Percentiles rank a stretch among this genome's conserved stretches.
Conservation (phyloP, 2,113 vertebrate species). For the Columbina picui region DNA sequence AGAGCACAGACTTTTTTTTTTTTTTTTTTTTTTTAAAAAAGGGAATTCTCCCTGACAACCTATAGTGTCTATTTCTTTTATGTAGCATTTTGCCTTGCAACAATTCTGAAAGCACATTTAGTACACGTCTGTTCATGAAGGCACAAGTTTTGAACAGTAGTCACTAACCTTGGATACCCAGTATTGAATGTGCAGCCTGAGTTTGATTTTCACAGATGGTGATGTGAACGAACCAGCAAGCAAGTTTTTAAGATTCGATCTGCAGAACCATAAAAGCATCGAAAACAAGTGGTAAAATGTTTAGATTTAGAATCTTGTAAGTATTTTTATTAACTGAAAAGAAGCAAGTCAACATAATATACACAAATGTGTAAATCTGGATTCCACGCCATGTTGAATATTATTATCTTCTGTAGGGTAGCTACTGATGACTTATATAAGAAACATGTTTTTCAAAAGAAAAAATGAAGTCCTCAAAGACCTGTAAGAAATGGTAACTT, state of each 20-base stretch:
- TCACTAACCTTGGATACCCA: neutral
- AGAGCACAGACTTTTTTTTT: neutral
- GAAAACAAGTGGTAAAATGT: neutral
- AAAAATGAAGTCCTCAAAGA: neutral
- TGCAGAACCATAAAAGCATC: neutral
- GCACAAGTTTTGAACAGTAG: neutral
- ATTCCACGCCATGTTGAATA: neutral
- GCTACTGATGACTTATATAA: neutral
- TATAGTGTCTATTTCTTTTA: neutral
- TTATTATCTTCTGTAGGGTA: neutral
- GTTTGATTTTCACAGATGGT: neutral
- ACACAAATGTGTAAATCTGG: neutral
- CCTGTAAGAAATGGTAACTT: neutral
- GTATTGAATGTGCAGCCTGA: neutral
- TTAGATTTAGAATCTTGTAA: neutral
- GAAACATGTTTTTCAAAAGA: neutral
- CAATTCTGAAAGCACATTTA: neutral
- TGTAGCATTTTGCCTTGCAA: neutral
- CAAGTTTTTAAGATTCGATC: neutral
- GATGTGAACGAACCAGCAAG: neutral
- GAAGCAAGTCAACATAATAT: neutral
- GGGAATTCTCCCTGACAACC: neutral
- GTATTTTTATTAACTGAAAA: neutral
- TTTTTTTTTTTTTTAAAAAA: too few species aligned
- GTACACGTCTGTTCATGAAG: neutral